phyloP scores from a whole-genome alignment of 2,797 vertebrate species.

The Coilia nasus region DNA sequence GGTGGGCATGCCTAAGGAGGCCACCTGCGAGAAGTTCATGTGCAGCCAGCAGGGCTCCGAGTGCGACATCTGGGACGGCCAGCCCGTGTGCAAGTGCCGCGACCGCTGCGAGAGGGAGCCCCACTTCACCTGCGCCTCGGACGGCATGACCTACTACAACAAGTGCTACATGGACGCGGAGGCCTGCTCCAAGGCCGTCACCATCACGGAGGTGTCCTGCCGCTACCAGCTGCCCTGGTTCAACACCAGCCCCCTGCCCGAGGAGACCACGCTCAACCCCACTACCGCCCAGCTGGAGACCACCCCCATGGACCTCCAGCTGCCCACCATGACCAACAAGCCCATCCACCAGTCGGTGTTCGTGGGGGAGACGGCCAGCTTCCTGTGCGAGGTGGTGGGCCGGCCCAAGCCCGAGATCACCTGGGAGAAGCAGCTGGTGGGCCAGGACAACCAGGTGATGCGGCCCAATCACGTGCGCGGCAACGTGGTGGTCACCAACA shows the following conservation, averaged over 20 bases:
- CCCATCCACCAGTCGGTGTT: slow-evolving; percentile 85
- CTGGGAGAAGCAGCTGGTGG: slow-evolving; percentile 92
- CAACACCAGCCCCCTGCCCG: slow-evolving; percentile 88
- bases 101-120: slow-evolving; percentile 97
- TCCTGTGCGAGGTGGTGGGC: slow-evolving; percentile 91
- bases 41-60: slow-evolving; percentile 96
- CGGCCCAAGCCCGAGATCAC: slow-evolving; percentile 90
- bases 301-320: slow-evolving; percentile 79
- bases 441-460: slow-evolving; percentile 89
- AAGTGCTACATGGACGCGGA: slow-evolving; percentile 99
- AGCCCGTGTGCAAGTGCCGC: slow-evolving; percentile 95
- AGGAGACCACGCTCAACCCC: slow-evolving; percentile 85
- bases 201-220: slow-evolving; percentile 91
- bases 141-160: slow-evolving; percentile 98
- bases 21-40: slow-evolving; percentile 95
- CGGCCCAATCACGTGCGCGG: slow-evolving; percentile 88
- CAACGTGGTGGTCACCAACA: slow-evolving; percentile 95
- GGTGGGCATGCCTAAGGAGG: slow-evolving; percentile 90
- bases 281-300: slow-evolving; percentile 84
- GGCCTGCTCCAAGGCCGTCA: slow-evolving; percentile 93
- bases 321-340: slow-evolving; percentile 81
- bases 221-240: slow-evolving; percentile 93
- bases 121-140: slow-evolving; percentile 96
- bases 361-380: slow-evolving; percentile 91
- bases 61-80: slow-evolving; percentile 97